Percentiles rank a stretch among this genome's conserved stretches.
phyloP scores from a whole-genome alignment of 2,797 vertebrate species.

The Sebastes umbrosus region DNA sequence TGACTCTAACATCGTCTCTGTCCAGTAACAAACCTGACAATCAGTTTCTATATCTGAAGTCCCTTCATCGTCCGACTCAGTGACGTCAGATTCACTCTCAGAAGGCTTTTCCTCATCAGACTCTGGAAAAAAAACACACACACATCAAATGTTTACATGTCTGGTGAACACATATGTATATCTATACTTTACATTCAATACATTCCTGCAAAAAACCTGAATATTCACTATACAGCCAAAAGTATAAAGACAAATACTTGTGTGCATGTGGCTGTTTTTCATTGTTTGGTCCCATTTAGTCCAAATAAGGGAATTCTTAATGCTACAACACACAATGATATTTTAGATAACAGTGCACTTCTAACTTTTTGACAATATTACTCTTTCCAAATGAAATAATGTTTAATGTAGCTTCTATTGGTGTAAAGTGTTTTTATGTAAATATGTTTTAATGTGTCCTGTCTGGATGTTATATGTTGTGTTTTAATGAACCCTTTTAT shows the following conservation, averaged over 20 bases:
- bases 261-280: not conserved
- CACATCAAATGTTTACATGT: not conserved
- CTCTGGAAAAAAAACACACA: not conserved
- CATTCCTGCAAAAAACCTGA: too few species aligned
- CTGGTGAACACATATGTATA: not conserved
- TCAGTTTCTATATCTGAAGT: not conserved
- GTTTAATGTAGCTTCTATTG: too few species aligned
- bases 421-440: too few species aligned
- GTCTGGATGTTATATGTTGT: too few species aligned
- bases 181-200: not conserved
- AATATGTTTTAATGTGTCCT: too few species aligned
- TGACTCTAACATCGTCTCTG: too few species aligned
- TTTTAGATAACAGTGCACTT: not conserved
- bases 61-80: not conserved
- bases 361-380: too few species aligned
- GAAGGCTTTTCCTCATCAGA: not conserved
- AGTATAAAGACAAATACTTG: not conserved
- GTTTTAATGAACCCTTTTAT: too few species aligned
- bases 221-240: not conserved
- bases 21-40: constrained; percentile 20
- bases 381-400: too few species aligned
- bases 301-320: not conserved
- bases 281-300: not conserved
- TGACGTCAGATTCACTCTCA: not conserved
- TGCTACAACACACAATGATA: not conserved